Evolutionary conservation across 2,888 invertebrate genomes (phyloP), one percentile per base, ranked within the genome.

Genomic region (Itoplectis maculator): DNA sequence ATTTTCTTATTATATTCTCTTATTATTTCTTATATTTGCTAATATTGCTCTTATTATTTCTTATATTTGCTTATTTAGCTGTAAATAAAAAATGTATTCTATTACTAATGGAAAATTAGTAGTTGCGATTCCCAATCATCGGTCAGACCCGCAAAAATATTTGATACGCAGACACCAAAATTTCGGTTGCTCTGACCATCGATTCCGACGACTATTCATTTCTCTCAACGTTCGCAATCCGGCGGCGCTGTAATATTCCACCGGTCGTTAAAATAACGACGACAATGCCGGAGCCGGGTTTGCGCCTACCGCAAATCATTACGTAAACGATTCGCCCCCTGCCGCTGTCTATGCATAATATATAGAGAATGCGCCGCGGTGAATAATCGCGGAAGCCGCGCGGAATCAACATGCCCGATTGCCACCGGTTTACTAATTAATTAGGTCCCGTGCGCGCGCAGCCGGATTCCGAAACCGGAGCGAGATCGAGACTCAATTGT

Each of bases 341-440:
- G 56, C 56, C 40, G 35, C 49, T 29, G 29, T 29, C 66, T 54
- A 63, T 51, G 49, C 72, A 81, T 72, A 77, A 77, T 59, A 61
- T 81, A 77, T 66, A 66, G 40, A 66, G 40, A 47, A 80, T 73
- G 77, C 51, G 49, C 54, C 18, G 15, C 15, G 61, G 61, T 73
- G 81, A 77, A 77, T 77, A 81, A 77, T 73, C 72, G 73, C 61
- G 45, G 69, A 51, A 45, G 66, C 69, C 69, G 76, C 69, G 76
- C 80, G 78, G 63, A 84, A 82, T 82, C 83, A 84, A 84, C 82
- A 81, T 72, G 81, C 79, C 79, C 81, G 82, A 85, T 84, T 73
- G 82, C 78, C 63, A 82, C 69, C 70, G 82, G 70, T 83, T 83
- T 82, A 82, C 83, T 85, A 85, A 83, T 85, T 83, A 85, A 83